Base-by-base conservation (phyloP, 2,888 invertebrate genomes). In the Noctua janthe region DNA sequence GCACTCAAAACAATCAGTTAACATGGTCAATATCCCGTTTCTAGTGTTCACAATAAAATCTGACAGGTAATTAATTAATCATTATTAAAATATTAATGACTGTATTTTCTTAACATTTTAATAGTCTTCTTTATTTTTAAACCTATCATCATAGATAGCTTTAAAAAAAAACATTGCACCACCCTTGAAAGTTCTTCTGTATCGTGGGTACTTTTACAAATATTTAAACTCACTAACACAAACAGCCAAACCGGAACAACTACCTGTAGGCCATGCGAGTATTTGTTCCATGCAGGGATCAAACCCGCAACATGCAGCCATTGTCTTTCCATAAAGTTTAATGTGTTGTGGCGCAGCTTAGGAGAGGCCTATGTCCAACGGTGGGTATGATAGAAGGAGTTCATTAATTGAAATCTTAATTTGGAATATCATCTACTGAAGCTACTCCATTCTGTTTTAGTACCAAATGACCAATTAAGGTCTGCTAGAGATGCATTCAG, bases 401-500 rank as follows among this genome's bases (percentile, higher is more conserved):
- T 49, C 0, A 49, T 49, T 49, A 56, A 56, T n/a, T 56, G 11
- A 56, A 11, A 56, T 3, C 11, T n/a, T n/a, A 47, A 49, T 29
- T 70, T 29, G 20, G 39, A 10, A 39, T n/a, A n/a, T 5, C 35
- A 23, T n/a, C 7, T 47, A 74, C 1, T 56, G 13, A 74, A 70
- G 20, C 10, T 67, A 8, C 5, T 47, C 15, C 15, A 59, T 82
- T 69, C 1, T 71, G 43, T 89, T 88, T 71, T 72, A 92, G 98
- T 99, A 90, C 97, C 98, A 89, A 97, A 98, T 77, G 97, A 99
- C 90, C 98, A 98, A 92, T 97, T 98, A 81, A 98, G 98, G 71
- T 97, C 97, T 74, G 98, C 98, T 74, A 97, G 96, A 67, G 97
- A 97, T 94, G 97, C 97, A 83, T 96, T 97, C 88, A 93, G 95